A percentile compares a stretch with the other conserved stretches of the same genome.
phyloP scores from a whole-genome alignment of 2,888 invertebrate species.

The Andrena fulva region DNA sequence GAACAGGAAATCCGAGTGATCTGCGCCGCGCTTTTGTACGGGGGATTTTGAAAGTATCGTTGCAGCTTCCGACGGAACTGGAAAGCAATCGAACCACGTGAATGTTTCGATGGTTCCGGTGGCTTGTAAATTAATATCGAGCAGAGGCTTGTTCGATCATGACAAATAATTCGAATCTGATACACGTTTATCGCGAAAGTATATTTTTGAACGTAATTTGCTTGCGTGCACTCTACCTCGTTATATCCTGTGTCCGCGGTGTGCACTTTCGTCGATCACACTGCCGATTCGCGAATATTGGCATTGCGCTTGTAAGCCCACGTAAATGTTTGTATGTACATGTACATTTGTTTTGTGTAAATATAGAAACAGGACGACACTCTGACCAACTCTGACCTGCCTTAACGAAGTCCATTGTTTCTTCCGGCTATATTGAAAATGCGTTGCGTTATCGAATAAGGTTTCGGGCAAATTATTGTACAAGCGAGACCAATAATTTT shows the following conservation, averaged over 20 bases:
- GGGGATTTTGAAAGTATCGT: background rate
- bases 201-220: background rate
- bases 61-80: background rate
- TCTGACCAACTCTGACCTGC: background rate
- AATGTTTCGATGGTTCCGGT: background rate
- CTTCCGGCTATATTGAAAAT: background rate
- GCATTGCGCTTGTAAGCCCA: background rate
- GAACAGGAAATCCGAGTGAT: slow-evolving; percentile 86
- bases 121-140: background rate
- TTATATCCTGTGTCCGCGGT: background rate
- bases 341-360: slow-evolving; percentile 23
- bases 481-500: background rate
- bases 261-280: background rate
- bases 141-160: background rate
- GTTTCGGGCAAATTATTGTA: background rate
- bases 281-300: slow-evolving; percentile 1
- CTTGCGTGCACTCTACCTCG: slow-evolving; percentile 23
- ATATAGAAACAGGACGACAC: slow-evolving; percentile 24
- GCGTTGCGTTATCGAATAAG: background rate
- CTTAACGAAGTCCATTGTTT: background rate
- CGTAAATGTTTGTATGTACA: slow-evolving; percentile 13
- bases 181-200: background rate
- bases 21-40: background rate
- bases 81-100: background rate
- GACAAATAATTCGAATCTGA: background rate